Evolutionary conservation across 2,888 invertebrate genomes (phyloP), one percentile per base, ranked within the genome.

Genomic region (Anoncus sp.): DNA sequence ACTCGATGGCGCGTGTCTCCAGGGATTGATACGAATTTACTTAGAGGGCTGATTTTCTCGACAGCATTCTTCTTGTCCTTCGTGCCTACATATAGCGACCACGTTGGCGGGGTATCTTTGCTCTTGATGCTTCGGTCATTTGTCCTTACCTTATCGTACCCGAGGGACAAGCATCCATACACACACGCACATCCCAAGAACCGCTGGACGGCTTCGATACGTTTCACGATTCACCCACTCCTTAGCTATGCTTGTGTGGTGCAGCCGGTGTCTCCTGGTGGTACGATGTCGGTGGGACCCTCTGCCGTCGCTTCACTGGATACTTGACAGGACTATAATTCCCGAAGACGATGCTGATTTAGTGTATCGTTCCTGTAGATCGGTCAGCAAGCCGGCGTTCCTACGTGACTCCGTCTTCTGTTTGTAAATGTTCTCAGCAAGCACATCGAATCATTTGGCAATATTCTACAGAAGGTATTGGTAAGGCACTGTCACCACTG

Each of bases 1-100:
- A 85, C 83, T 82, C 75, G 73, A 60, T 60, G 63, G 60, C 77
- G 74, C 84, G 80, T 67, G 83, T 85, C 88, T 85, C 86, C 77
- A 75, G 88, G 89, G 88, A 87, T 90, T 89, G 89, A 89, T 90
- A 87, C 89, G 88, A 90, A 90, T 90, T 91, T 91, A 91, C 90
- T 91, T 90, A 90, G 88, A 89, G 89, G 88, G 87, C 85, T 86
- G 89, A 89, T 88, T 88, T 88, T 83, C 84, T 83, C 83, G 84
- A 82, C 83, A 82, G 84, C 85, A 85, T 87, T 87, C 89, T 88
- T 88, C 89, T n/a, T 86, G 84, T 84, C 81, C 81, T 76, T 67
- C 74, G 47, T 35, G 59, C 27, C 20, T 22, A 62, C 27, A 27
- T 18, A 27, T 62, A 55, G 27, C 14, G 35, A 45, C 45, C 57